A percentile compares a stretch with the other conserved stretches of the same genome.
These are phyloP conservation scores for Pogonomyrmex barbatus DNA, from an alignment of 1,140 invertebrate genomes.

Conservation along the genomic window DNA sequence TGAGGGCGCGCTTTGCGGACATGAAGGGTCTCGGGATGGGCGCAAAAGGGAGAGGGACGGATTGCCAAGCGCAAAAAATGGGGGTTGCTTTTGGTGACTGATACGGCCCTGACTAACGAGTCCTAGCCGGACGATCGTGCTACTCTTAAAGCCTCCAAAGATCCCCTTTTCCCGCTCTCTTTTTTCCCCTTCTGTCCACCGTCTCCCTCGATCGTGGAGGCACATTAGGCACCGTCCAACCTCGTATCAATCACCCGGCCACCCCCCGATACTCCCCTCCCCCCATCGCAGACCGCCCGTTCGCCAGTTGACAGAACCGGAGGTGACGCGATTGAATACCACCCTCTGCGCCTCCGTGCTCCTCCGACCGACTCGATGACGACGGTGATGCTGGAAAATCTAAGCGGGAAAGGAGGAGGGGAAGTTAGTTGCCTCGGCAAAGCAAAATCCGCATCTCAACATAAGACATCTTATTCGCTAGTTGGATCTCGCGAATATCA, in stretches of 20 bases:
- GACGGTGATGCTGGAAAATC: slow-evolving; percentile 60
- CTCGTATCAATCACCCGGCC: slow-evolving; percentile 83
- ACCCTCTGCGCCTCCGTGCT: slow-evolving; percentile 56
- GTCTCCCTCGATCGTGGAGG: slow-evolving; percentile 65
- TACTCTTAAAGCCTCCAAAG: slow-evolving; percentile 82
- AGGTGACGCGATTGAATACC: slow-evolving; percentile 83
- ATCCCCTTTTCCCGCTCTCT: slow-evolving; percentile 76
- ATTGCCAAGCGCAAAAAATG: slow-evolving; percentile 77
- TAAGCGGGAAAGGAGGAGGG: slow-evolving; percentile 58
- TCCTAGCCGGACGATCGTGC: slow-evolving; percentile 79
- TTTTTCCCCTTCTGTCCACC: slow-evolving; percentile 36
- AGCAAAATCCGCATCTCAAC: slow-evolving; percentile 7
- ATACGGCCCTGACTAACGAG: slow-evolving; percentile 84
- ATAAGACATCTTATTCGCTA: neutral
- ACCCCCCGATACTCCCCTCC: slow-evolving; percentile 63
- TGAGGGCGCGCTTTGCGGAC: slow-evolving; percentile 73
- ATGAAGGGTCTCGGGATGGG: neutral
- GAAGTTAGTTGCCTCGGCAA: slow-evolving; percentile 38
- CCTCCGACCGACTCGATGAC: slow-evolving; percentile 50
- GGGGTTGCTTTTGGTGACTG: slow-evolving; percentile 83
- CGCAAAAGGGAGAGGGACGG: slow-evolving; percentile 43
- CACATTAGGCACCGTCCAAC: slow-evolving; percentile 83
- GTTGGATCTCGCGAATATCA: neutral
- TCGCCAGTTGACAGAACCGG: slow-evolving; percentile 80
- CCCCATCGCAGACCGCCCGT: slow-evolving; percentile 38